Conservation (phyloP, 2,113 vertebrate genomes). For the Clarias batrachus region DNA sequence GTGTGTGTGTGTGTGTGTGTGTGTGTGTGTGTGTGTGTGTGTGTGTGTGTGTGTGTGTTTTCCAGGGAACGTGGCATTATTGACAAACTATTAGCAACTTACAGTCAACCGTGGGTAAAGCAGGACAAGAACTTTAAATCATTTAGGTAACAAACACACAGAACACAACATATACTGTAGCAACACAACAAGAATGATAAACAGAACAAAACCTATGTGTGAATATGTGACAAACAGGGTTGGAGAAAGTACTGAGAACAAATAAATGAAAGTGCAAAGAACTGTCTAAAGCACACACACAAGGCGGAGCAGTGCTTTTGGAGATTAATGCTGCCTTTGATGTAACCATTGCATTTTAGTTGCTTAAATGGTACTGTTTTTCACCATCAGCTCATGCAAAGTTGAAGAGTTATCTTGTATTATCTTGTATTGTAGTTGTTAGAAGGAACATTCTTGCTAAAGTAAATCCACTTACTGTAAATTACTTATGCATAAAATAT, state of each 20-base stretch:
- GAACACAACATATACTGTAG: too few species aligned
- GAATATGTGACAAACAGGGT: not conserved
- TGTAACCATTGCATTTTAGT: too few species aligned
- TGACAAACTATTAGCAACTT: constrained; percentile 47
- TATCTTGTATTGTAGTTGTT: too few species aligned
- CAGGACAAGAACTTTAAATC: constrained; percentile 58
- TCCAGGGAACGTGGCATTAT: constrained; percentile 55
- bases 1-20: not conserved
- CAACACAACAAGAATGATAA: not conserved
- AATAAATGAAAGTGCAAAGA: not conserved
- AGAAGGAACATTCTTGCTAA: too few species aligned
- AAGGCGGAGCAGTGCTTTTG: not conserved
- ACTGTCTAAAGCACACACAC: not conserved
- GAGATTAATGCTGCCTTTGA: too few species aligned
- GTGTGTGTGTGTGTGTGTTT: not conserved
- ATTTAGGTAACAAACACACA: constrained; percentile 63
- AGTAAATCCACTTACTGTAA: too few species aligned
- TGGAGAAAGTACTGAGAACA: not conserved
- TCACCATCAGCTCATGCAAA: too few species aligned
- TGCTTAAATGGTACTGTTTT: too few species aligned
- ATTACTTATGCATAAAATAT: too few species aligned
- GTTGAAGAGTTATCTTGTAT: not conserved
- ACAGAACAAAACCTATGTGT: not conserved
- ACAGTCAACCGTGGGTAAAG: constrained; percentile 62
- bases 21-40: not conserved